A percentile compares a stretch with the other conserved stretches of the same genome.
These are phyloP conservation scores for Musca domestica DNA, from an alignment of 1,140 invertebrate genomes.

Conservation along the genomic window DNA sequence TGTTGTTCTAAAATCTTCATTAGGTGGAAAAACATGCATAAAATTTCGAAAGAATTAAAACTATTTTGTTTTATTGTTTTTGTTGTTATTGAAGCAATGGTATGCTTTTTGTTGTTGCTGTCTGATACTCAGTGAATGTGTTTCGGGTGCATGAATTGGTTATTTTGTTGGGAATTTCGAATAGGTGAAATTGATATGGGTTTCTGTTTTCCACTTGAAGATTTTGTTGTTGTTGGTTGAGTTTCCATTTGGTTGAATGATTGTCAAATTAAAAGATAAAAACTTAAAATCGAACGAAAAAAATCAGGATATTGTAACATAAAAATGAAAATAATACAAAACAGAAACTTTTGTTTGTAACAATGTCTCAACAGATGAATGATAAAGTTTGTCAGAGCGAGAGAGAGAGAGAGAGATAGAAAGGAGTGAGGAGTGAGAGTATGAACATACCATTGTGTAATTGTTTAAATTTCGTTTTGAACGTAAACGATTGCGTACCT, in stretches of 20 bases:
- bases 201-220: background rate
- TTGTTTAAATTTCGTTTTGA: conserved; percentile 41
- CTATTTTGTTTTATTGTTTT: too few relatives aligned
- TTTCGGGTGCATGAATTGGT: too few relatives aligned
- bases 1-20: too few relatives aligned
- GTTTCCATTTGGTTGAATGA: background rate
- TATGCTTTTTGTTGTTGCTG: too few relatives aligned
- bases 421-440: conserved; percentile 5
- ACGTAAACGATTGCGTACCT: conserved; percentile 64
- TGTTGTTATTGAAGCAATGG: too few relatives aligned
- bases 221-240: background rate
- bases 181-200: background rate
- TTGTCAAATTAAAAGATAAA: background rate
- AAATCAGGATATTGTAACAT: too few relatives aligned
- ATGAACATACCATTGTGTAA: conserved; percentile 51
- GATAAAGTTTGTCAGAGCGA: background rate
- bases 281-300: too few relatives aligned
- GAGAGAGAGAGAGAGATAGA: conserved; percentile 7
- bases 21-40: too few relatives aligned
- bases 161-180: too few relatives aligned
- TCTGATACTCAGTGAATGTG: too few relatives aligned
- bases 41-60: too few relatives aligned
- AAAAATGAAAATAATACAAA: too few relatives aligned
- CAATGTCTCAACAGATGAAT: conserved; percentile 6
- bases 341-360: background rate